Conservation (phyloP, 2,797 vertebrate genomes). For the Pseudotriccus pelzelni region DNA sequence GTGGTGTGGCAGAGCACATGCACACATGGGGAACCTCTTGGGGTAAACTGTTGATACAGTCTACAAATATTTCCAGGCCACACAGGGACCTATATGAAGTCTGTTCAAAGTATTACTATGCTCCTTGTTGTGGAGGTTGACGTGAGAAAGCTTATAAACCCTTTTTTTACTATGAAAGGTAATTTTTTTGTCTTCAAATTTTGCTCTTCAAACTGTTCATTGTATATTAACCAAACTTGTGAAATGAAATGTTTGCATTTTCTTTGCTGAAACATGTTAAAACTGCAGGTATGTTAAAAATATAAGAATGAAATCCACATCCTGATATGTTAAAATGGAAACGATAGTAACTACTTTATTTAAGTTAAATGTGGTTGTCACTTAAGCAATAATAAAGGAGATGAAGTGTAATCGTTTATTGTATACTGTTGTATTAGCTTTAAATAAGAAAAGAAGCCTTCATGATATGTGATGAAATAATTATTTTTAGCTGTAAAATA, state of each 20-base stretch:
- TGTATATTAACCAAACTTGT: background rate
- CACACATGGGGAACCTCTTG: background rate
- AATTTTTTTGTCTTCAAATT: background rate
- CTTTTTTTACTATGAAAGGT: background rate
- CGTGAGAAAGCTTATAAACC: background rate
- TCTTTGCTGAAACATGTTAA: background rate
- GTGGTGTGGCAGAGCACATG: fast-evolving
- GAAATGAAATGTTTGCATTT: background rate
- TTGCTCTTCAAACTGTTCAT: background rate
- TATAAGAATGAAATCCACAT: background rate
- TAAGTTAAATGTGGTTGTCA: background rate
- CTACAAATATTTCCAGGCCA: background rate
- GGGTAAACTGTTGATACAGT: background rate
- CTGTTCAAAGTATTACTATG: background rate
- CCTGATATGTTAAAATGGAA: background rate
- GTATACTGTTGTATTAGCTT: background rate
- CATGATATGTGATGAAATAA: background rate
- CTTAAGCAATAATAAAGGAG: background rate
- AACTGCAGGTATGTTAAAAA: background rate
- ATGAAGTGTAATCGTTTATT: background rate
- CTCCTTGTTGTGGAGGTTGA: background rate
- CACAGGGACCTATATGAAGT: background rate
- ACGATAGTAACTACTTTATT: background rate
- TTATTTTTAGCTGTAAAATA: background rate
- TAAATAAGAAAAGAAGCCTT: background rate